Conservation (phyloP, 2,888 invertebrate genomes). For the Clusia tigrina region DNA sequence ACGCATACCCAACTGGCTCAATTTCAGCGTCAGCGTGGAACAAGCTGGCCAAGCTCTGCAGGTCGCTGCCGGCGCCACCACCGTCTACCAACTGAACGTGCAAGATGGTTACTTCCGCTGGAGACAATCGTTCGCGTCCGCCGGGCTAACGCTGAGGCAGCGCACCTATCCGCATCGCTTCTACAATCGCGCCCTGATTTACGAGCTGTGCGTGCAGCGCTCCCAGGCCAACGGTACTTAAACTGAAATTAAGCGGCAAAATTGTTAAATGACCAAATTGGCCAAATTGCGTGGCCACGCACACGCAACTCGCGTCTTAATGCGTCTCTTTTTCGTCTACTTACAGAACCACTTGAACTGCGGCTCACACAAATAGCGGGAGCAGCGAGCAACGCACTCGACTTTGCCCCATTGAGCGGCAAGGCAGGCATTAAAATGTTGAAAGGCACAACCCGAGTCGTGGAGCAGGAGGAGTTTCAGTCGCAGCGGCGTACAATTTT, state of each 20-base stretch:
- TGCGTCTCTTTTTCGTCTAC: neutral
- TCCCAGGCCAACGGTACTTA: conserved; percentile 2
- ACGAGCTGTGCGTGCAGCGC: conserved; percentile 49
- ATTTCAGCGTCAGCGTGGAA: conserved; percentile 55
- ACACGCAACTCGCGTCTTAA: too few relatives aligned
- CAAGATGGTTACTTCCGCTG: conserved; percentile 43
- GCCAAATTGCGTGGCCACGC: neutral
- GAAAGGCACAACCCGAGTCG: conserved; percentile 48
- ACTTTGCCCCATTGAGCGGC: conserved; percentile 31
- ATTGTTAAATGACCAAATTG: too few relatives aligned
- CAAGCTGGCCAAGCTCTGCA: conserved; percentile 39
- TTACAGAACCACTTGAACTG: neutral
- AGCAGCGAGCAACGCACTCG: conserved; percentile 41
- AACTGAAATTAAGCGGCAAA: neutral
- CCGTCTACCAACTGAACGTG: conserved; percentile 41
- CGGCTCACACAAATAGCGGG: conserved; percentile 43
- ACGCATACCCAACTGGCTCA: conserved; percentile 70
- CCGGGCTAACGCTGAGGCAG: conserved; percentile 43
- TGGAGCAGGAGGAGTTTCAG: conserved; percentile 54
- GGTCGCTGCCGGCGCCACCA: conserved; percentile 30
- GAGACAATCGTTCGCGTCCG: conserved; percentile 25
- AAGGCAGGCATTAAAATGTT: conserved; percentile 25
- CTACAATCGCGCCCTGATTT: conserved; percentile 62
- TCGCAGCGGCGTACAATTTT: conserved; percentile 44
- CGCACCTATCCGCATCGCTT: conserved; percentile 62